Percentiles rank a stretch among this genome's conserved stretches.
Evolutionary conservation across 2,888 invertebrate species (phyloP).

Genomic region (Andrena marginata): DNA sequence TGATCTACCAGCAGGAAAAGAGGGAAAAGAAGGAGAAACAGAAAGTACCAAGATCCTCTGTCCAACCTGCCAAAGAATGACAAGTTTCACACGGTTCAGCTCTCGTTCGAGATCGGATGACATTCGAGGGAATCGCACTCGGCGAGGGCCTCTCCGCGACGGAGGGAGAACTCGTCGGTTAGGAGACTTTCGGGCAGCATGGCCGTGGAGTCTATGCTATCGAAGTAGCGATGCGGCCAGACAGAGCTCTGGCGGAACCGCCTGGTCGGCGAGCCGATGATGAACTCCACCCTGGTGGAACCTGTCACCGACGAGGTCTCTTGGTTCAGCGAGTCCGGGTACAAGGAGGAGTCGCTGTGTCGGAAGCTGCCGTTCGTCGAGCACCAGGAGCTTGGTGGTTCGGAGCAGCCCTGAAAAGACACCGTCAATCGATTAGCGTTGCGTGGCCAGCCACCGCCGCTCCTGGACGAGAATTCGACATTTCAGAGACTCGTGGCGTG

Average conservation of each 20-base stretch:
- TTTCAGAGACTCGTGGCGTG: constrained; percentile 16
- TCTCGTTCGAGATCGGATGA: constrained; percentile 81
- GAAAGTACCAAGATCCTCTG: constrained; percentile 24
- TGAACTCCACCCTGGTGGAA: constrained; percentile 87
- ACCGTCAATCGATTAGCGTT: constrained; percentile 4
- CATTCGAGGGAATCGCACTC: constrained; percentile 87
- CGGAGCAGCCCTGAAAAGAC: constrained; percentile 77
- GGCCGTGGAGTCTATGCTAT: constrained; percentile 88
- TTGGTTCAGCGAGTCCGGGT: constrained; percentile 86
- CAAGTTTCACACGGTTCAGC: constrained; percentile 54
- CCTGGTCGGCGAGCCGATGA: constrained; percentile 82
- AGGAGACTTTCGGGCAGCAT: constrained; percentile 80
- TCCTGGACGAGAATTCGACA: background rate
- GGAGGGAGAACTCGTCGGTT: constrained; percentile 85
- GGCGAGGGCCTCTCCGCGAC: constrained; percentile 86
- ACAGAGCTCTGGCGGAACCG: constrained; percentile 84
- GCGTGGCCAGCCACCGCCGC: background rate
- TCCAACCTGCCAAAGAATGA: background rate
- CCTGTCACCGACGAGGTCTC: constrained; percentile 84
- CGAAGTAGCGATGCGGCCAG: constrained; percentile 86
- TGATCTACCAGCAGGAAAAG: too few species aligned
- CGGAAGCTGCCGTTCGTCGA: constrained; percentile 79
- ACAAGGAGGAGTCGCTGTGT: constrained; percentile 82
- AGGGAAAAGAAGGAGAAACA: background rate
- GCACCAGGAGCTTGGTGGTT: constrained; percentile 82